Percentiles rank a stretch among this genome's conserved stretches.
These are phyloP conservation scores for Tetheella fluctuosa DNA, from an alignment of 2,888 invertebrate genomes.

Conservation along the genomic window DNA sequence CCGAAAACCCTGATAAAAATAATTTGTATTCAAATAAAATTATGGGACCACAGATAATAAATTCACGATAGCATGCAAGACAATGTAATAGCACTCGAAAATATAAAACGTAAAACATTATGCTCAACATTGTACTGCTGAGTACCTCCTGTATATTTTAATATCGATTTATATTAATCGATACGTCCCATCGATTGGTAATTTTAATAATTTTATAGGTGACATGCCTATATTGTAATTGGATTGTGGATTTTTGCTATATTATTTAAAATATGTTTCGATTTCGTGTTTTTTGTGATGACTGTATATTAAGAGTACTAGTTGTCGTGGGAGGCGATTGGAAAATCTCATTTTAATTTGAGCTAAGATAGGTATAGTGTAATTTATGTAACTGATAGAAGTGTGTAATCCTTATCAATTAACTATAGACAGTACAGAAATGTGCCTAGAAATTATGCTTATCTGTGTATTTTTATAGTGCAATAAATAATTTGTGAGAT, in stretches of 20 bases:
- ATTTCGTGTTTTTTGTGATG: slow-evolving; percentile 11
- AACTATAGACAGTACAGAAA: slow-evolving; percentile 77
- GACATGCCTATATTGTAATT: slow-evolving; percentile 2
- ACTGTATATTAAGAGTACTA: slow-evolving; percentile 18
- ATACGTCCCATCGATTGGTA: slow-evolving; percentile 13
- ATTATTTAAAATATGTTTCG: neutral
- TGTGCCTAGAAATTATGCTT: slow-evolving; percentile 83
- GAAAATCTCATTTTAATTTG: slow-evolving; percentile 44
- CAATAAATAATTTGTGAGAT: slow-evolving; percentile 70
- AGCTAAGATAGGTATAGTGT: slow-evolving; percentile 57
- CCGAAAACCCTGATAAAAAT: neutral
- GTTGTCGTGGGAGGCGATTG: slow-evolving; percentile 18
- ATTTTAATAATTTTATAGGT: slow-evolving; percentile 11
- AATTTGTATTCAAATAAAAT: neutral
- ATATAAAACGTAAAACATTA: neutral
- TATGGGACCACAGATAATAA: neutral
- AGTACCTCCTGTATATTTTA: slow-evolving; percentile 8
- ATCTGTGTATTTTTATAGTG: slow-evolving; percentile 80
- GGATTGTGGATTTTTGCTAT: slow-evolving; percentile 8
- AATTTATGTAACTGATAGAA: slow-evolving; percentile 64
- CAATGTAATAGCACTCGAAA: neutral
- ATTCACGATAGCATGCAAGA: slow-evolving; percentile 11
- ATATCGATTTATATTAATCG: slow-evolving; percentile 11
- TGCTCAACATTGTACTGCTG: slow-evolving; percentile 10
- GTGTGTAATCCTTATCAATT: slow-evolving; percentile 71